These are phyloP conservation scores for Formica selysi DNA, from an alignment of 1,140 invertebrate genomes.

Conservation along the genomic window DNA sequence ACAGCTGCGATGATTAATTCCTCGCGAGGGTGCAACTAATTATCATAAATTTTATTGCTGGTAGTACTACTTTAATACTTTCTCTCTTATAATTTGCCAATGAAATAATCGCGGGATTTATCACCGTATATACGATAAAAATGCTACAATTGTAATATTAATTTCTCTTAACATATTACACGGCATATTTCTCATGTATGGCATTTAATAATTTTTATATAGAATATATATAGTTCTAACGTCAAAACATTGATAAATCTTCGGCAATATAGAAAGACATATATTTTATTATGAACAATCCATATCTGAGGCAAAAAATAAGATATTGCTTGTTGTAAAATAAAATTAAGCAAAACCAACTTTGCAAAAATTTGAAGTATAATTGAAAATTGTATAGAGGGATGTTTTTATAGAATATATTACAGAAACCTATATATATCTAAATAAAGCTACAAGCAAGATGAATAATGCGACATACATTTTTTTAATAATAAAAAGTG, in stretches of 20 bases:
- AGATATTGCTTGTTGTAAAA: too few species aligned
- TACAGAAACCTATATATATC: not conserved
- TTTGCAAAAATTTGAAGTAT: too few species aligned
- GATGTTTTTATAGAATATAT: not conserved
- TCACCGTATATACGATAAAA: not conserved
- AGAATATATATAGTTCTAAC: not conserved
- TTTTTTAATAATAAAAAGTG: not conserved
- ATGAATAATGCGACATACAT: not conserved
- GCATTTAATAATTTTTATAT: not conserved
- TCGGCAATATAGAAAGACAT: not conserved
- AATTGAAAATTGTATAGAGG: too few species aligned
- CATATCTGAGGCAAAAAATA: too few species aligned
- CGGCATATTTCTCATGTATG: not conserved
- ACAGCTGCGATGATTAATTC: slow-evolving; percentile 71
- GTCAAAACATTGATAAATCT: not conserved
- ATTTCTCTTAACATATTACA: not conserved
- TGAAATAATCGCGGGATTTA: slow-evolving; percentile 16
- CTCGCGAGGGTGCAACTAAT: slow-evolving; percentile 70
- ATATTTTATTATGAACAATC: not conserved
- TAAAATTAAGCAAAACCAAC: too few species aligned
- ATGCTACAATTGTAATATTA: not conserved
- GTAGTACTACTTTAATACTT: slow-evolving; percentile 22
- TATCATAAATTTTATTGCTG: slow-evolving; percentile 70
- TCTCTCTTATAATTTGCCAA: slow-evolving; percentile 26
- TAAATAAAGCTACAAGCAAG: not conserved